These are phyloP conservation scores for Phalangium opilio DNA, from an alignment of 2,888 invertebrate genomes.

Conservation along the genomic window DNA sequence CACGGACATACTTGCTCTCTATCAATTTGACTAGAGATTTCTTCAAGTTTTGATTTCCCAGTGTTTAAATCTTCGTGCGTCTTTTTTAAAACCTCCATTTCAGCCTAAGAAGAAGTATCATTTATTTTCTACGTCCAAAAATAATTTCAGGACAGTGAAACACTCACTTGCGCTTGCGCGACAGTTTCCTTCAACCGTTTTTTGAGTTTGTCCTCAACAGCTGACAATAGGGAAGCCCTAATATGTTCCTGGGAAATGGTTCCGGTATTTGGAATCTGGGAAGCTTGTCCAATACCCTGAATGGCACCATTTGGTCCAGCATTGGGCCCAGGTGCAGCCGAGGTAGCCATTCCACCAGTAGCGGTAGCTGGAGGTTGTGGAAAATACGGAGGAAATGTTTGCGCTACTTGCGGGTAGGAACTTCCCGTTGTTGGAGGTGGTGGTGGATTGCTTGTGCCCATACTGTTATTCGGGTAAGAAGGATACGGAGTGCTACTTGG, in stretches of 20 bases:
- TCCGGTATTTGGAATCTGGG: slow-evolving; percentile 34
- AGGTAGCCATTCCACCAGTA: slow-evolving; percentile 6
- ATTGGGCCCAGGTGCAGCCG: slow-evolving; percentile 21
- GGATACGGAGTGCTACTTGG: slow-evolving; percentile 4
- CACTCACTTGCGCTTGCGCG: slow-evolving; percentile 54
- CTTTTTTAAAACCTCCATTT: slow-evolving; percentile 69
- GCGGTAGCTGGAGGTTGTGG: slow-evolving; percentile 13
- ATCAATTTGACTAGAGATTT: slow-evolving; percentile 52
- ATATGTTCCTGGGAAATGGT: slow-evolving; percentile 94
- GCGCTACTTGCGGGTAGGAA: background rate
- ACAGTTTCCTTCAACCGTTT: slow-evolving; percentile 74
- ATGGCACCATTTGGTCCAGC: slow-evolving; percentile 17
- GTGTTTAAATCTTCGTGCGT: slow-evolving; percentile 68
- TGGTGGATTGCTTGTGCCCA: slow-evolving; percentile 4
- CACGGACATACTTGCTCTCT: slow-evolving; percentile 23
- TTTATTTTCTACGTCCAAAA: background rate
- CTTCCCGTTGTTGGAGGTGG: slow-evolving; percentile 1
- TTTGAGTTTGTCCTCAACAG: slow-evolving; percentile 84
- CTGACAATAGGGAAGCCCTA: slow-evolving; percentile 77
- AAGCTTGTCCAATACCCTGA: no score
- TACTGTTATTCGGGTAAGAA: background rate
- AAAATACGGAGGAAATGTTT: background rate
- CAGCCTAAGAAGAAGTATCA: slow-evolving; percentile 43
- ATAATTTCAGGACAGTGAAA: no score
- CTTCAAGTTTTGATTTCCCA: slow-evolving; percentile 65